Conservation (phyloP, 2,797 vertebrate species). For the Ficedula albicollis region DNA sequence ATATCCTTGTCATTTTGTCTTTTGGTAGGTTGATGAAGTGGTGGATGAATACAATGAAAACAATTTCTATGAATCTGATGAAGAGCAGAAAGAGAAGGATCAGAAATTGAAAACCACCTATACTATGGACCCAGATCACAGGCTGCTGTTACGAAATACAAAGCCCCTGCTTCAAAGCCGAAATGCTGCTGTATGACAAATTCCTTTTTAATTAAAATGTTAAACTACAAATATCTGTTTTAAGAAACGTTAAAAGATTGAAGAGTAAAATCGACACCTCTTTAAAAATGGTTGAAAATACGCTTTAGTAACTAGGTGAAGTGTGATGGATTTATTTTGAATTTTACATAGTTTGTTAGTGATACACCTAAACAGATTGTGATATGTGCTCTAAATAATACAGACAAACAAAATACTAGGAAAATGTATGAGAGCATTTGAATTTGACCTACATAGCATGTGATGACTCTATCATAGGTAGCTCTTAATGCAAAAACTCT, state of each 20-base stretch:
- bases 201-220: background rate
- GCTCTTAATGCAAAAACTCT: background rate
- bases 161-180: conserved; percentile 95
- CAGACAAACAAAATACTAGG: background rate
- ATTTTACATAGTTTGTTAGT: background rate
- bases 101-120: conserved; percentile 74
- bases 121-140: conserved; percentile 94
- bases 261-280: background rate
- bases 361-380: background rate
- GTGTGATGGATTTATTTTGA: background rate
- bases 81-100: conserved; percentile 79
- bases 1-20: background rate
- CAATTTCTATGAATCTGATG: conserved; percentile 91
- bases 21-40: conserved; percentile 76
- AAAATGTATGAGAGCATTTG: background rate
- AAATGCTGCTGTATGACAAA: conserved; percentile 90
- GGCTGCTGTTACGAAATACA: conserved; percentile 91
- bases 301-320: background rate
- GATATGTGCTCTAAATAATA: background rate
- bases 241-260: background rate
- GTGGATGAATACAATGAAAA: conserved; percentile 84
- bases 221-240: background rate
- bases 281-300: background rate
- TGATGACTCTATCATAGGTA: background rate
- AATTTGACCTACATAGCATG: background rate